Percentiles rank a stretch among this genome's conserved stretches.
These are phyloP conservation scores for human DNA, from an alignment of 2,113 vertebrate species.

Conservation along the genomic window GRCh38 chrX:33174501-33175000, in stretches of 20 bases:
- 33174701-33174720: not conserved
- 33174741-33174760: not conserved
- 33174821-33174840: not conserved
- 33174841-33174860: not conserved
- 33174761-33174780: not conserved
- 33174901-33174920: not conserved
- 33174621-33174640: not conserved
- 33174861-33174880: not conserved
- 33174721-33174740: not conserved
- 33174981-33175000: not conserved
- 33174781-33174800: not conserved
- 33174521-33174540: conserved; percentile 8
- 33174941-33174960: not conserved
- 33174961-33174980: not conserved
- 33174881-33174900: not conserved
- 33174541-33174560: not conserved
- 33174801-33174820: not conserved
- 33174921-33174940: not conserved
- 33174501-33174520: conserved; percentile 1
- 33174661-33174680: not conserved
- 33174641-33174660: not conserved
- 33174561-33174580: not conserved
- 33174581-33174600: not conserved
- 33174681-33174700: not conserved
- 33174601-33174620: not conserved